phyloP scores from a whole-genome alignment of 2,113 vertebrate species.

The Aphyosemion australe region DNA sequence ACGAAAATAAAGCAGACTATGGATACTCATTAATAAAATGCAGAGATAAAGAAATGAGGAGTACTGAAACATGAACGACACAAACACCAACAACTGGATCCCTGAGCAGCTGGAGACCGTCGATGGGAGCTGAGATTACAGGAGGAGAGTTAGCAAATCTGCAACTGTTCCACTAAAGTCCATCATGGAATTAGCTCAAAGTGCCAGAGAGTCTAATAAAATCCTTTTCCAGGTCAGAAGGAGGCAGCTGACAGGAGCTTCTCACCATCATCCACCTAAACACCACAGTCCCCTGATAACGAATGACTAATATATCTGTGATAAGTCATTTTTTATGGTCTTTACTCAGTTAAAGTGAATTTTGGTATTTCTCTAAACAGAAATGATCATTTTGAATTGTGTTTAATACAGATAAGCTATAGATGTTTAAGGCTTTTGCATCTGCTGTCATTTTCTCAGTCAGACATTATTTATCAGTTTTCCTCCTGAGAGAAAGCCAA shows the following conservation, averaged over 20 bases:
- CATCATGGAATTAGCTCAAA: constrained; percentile 59
- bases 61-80: constrained; percentile 14
- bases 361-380: too few species aligned
- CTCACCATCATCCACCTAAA: too few species aligned
- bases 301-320: too few species aligned
- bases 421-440: too few species aligned
- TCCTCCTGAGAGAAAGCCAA: constrained; percentile 16
- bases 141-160: constrained; percentile 48
- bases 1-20: neutral
- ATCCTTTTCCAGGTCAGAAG: constrained; percentile 42
- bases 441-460: neutral
- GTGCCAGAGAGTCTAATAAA: constrained; percentile 42
- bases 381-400: too few species aligned
- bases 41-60: constrained; percentile 18
- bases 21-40: neutral
- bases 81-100: constrained; percentile 33
- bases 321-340: too few species aligned
- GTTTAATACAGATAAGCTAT: too few species aligned
- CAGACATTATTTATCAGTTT: constrained; percentile 22
- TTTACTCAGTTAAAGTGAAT: too few species aligned
- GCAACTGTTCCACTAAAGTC: constrained; percentile 11
- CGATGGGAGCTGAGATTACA: constrained; percentile 30
- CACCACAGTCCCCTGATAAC: constrained; percentile 7
- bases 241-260: neutral
- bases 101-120: constrained; percentile 23